Percentiles rank a stretch among this genome's conserved stretches.
Conservation (phyloP, 2,797 vertebrate genomes). For the Anniella stebbinsi region DNA sequence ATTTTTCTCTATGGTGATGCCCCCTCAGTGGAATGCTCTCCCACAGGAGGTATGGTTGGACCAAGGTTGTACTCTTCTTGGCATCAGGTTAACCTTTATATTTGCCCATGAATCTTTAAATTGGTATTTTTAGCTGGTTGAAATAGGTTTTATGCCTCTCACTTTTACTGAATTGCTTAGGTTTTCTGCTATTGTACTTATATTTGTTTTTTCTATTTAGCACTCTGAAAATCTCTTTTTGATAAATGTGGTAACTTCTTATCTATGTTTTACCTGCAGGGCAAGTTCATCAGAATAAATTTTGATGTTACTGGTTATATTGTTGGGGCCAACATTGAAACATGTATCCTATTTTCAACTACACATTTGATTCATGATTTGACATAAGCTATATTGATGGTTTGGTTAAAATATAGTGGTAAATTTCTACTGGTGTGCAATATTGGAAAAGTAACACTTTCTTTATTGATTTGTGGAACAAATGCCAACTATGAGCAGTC, state of each 20-base stretch:
- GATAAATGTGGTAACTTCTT: background rate
- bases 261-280: conserved; percentile 73
- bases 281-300: conserved; percentile 87
- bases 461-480: background rate
- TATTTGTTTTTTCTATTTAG: background rate
- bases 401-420: background rate
- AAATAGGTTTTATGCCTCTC: background rate
- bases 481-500: background rate
- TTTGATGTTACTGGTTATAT: conserved; percentile 93
- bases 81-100: background rate
- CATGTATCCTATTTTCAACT: conserved; percentile 83
- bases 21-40: background rate
- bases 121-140: background rate
- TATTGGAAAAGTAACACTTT: background rate
- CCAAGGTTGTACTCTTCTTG: background rate
- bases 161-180: background rate
- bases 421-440: background rate
- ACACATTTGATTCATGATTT: background rate
- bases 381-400: background rate
- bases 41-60: background rate
- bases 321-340: conserved; percentile 95
- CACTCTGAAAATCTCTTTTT: background rate
- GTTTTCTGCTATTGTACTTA: background rate
- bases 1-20: background rate
- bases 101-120: background rate